Evolutionary conservation across 1,140 invertebrate genomes (phyloP).

Genomic region (Galleria mellonella): DNA sequence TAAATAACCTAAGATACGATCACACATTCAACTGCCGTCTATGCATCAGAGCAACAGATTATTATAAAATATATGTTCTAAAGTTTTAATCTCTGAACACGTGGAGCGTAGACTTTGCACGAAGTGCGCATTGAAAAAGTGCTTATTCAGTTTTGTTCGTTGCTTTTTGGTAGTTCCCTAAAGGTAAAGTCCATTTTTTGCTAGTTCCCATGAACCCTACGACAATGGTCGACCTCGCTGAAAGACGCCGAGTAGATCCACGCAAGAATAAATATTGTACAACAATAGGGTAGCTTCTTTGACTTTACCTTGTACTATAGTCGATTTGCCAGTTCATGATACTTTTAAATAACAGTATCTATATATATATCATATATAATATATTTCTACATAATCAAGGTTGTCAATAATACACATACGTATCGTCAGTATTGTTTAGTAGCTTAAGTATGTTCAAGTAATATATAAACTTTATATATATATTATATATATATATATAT

Average conservation of each 20-base stretch:
- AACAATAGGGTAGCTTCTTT: conserved; percentile 71
- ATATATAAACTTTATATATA: too few species aligned
- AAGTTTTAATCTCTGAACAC: conserved; percentile 48
- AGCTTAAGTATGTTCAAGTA: too few species aligned
- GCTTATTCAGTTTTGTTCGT: conserved; percentile 60
- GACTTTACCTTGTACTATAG: conserved; percentile 45
- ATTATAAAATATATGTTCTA: conserved; percentile 5
- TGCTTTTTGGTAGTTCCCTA: conserved; percentile 38
- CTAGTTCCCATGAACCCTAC: conserved; percentile 67
- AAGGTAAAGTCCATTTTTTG: conserved; percentile 64
- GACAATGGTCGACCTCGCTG: conserved; percentile 68
- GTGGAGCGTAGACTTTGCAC: conserved; percentile 44
- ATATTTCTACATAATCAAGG: too few species aligned
- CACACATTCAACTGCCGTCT: background rate
- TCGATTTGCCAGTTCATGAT: conserved; percentile 27
- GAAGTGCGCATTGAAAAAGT: conserved; percentile 51
- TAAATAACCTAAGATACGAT: conserved; percentile 7
- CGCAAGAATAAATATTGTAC: conserved; percentile 70
- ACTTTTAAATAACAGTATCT: conserved; percentile 12
- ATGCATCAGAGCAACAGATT: background rate
- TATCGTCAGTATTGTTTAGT: too few species aligned
- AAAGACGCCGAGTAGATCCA: conserved; percentile 61
- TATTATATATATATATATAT: too few species aligned
- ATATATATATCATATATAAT: too few species aligned
- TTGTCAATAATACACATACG: too few species aligned